Percentiles rank a stretch among this genome's conserved stretches.
Conservation (phyloP, 1,140 invertebrate species). For the Drosophila subobscura region DNA sequence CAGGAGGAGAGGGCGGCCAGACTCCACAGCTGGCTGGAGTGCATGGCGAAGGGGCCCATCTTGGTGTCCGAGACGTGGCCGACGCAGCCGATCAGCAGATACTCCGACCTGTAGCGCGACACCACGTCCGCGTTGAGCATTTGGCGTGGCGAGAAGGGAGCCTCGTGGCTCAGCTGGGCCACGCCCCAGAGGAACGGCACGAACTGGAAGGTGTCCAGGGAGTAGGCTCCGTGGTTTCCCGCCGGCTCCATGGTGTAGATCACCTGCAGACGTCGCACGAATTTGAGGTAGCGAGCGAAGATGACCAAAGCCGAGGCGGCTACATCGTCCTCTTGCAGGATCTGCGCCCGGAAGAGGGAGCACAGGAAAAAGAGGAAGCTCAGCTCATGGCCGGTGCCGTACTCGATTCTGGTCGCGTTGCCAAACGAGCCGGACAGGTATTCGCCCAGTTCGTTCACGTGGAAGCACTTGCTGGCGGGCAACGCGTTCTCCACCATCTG, state of each 20-base stretch:
- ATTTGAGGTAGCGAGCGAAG: slow-evolving; percentile 51
- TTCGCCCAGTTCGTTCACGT: slow-evolving; percentile 51
- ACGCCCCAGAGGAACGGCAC: slow-evolving; percentile 57
- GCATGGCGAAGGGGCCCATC: slow-evolving; percentile 42
- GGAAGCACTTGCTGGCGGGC: slow-evolving; percentile 28
- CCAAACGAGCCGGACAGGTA: slow-evolving; percentile 57
- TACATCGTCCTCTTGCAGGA: slow-evolving; percentile 33
- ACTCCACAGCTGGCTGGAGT: slow-evolving; percentile 60
- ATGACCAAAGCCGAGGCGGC: slow-evolving; percentile 49
- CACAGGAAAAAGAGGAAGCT: slow-evolving; percentile 59
- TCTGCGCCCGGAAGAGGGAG: slow-evolving; percentile 33
- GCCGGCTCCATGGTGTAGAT: slow-evolving; percentile 35
- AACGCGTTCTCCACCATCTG: slow-evolving; percentile 42
- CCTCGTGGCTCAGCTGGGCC: slow-evolving; percentile 48
- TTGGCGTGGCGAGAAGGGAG: slow-evolving; percentile 45
- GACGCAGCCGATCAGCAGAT: slow-evolving; percentile 38
- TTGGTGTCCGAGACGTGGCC: slow-evolving; percentile 28
- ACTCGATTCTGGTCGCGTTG: slow-evolving; percentile 41
- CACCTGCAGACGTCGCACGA: slow-evolving; percentile 49
- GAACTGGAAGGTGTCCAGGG: slow-evolving; percentile 60
- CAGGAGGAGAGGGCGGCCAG: slow-evolving; percentile 43
- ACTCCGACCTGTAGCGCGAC: slow-evolving; percentile 5
- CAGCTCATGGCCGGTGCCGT: slow-evolving; percentile 54
- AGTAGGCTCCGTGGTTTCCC: slow-evolving; percentile 43
- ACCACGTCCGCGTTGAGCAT: slow-evolving; percentile 32